Conservation (phyloP, 2,113 vertebrate species). For the Pyrgilauda ruficollis region DNA sequence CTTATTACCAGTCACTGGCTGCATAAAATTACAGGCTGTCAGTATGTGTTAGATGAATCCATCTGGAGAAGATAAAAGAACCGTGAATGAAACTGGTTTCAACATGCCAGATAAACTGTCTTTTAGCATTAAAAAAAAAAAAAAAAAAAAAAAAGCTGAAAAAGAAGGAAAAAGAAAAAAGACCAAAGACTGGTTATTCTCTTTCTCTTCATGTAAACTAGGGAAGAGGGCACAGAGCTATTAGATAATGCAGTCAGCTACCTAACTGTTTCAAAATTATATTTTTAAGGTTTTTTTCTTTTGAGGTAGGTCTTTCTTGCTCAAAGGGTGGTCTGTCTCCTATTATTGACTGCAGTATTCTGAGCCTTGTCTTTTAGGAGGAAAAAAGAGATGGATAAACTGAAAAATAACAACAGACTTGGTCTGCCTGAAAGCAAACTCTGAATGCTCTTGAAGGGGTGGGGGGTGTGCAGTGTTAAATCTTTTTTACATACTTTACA, state of each 20-base stretch:
- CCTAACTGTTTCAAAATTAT: neutral
- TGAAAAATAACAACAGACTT: neutral
- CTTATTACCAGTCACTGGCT: neutral
- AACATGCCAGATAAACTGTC: neutral
- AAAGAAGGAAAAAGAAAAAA: neutral
- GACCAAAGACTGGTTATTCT: neutral
- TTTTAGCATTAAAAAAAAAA: neutral
- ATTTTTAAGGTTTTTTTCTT: neutral
- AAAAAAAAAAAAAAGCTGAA: too few species aligned
- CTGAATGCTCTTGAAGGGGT: fast-evolving
- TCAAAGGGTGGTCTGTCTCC: neutral
- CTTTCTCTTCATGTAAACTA: neutral
- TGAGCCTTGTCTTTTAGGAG: neutral
- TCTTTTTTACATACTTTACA: neutral
- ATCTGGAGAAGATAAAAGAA: constrained; percentile 27
- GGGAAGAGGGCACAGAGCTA: neutral
- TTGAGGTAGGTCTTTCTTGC: neutral
- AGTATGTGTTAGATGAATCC: constrained; percentile 4
- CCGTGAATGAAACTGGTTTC: neutral
- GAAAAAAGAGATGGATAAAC: neutral
- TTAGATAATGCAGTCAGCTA: neutral
- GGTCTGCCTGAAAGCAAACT: neutral
- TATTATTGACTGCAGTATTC: neutral
- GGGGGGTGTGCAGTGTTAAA: neutral
- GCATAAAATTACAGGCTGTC: constrained; percentile 36